A percentile compares a stretch with the other conserved stretches of the same genome.
Evolutionary conservation across 2,113 vertebrate species (phyloP).

Genomic region (Onychostruthus taczanowskii): DNA sequence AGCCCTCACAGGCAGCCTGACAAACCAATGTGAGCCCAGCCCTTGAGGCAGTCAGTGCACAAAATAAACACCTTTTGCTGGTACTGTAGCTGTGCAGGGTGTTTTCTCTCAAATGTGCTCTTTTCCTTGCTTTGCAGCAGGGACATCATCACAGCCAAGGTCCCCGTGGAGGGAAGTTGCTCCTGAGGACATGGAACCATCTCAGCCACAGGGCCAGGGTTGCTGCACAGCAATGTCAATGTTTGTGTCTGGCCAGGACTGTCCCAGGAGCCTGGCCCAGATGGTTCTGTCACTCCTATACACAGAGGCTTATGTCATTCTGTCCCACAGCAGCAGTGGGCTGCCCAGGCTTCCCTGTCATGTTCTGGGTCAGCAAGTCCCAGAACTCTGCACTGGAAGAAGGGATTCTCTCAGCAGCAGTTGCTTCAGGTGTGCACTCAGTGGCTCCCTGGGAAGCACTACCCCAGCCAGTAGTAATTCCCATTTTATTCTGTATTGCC

Average conservation of each 20-base stretch:
- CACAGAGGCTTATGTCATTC: not conserved
- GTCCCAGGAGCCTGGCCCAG: not conserved
- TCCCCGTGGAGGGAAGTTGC: not conserved
- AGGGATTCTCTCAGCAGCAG: not conserved
- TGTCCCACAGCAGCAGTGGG: accelerated
- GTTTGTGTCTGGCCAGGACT: not conserved
- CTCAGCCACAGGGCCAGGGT: not conserved
- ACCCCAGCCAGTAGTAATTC: not conserved
- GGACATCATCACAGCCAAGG: not conserved
- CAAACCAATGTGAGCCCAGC: constrained; percentile 74
- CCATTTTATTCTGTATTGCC: not conserved
- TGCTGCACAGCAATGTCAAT: not conserved
- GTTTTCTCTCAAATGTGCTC: not conserved
- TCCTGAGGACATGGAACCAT: not conserved
- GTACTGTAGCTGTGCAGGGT: not conserved
- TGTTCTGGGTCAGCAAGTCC: not conserved
- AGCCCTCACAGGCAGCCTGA: not conserved
- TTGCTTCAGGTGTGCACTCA: accelerated
- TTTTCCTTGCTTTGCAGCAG: not conserved
- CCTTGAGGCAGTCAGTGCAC: not conserved
- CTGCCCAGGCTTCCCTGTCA: not conserved
- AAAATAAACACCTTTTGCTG: not conserved
- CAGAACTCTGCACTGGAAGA: not conserved
- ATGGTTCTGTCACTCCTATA: not conserved
- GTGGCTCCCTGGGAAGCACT: not conserved